Evolutionary conservation across 2,888 invertebrate genomes (phyloP).

Genomic region (Macropis europaea): DNA sequence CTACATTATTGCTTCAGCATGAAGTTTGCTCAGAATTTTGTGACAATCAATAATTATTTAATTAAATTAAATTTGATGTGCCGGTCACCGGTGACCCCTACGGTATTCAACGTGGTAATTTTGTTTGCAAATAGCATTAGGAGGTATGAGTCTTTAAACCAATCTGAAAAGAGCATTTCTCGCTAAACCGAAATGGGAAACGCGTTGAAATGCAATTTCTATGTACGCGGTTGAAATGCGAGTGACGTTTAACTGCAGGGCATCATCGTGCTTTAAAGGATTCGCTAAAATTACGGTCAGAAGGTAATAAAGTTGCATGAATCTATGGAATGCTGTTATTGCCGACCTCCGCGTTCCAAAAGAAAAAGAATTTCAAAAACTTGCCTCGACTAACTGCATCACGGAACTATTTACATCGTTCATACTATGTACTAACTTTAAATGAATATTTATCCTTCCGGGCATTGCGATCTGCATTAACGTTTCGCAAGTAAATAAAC

Average conservation of each 20-base stretch:
- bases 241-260: slow-evolving; percentile 19
- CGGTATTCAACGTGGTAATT: no score
- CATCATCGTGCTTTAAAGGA: slow-evolving; percentile 37
- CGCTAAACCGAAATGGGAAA: slow-evolving; percentile 42
- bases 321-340: slow-evolving; percentile 46
- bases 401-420: neutral
- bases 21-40: no score
- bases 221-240: slow-evolving; percentile 18
- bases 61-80: no score
- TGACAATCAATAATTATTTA: no score
- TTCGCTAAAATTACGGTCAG: slow-evolving; percentile 53
- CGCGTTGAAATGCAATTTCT: slow-evolving; percentile 43
- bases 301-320: slow-evolving; percentile 50
- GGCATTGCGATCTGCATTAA: neutral
- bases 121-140: slow-evolving; percentile 9
- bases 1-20: no score
- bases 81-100: no score
- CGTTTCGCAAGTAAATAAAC: no score
- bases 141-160: slow-evolving; percentile 37
- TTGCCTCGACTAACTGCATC: neutral
- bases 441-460: no score
- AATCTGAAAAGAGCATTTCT: slow-evolving; percentile 51
- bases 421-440: neutral
- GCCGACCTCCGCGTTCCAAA: slow-evolving; percentile 19
- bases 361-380: slow-evolving; percentile 2